Evolutionary conservation across 2,888 invertebrate genomes (phyloP), one percentile per base, ranked within the genome.

Genomic region (Mactromeris polynyma): DNA sequence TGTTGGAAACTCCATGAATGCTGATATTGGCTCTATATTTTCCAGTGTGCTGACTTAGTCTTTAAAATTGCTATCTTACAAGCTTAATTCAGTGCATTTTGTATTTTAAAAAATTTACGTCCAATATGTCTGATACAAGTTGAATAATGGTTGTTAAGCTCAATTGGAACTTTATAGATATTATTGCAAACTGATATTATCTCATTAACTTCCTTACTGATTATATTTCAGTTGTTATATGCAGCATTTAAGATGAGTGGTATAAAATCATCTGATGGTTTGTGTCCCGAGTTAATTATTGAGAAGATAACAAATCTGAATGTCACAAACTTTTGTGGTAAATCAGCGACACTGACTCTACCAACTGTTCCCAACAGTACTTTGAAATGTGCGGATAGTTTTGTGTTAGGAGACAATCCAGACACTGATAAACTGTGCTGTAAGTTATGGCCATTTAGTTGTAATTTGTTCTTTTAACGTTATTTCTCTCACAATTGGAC

Each of bases 381-480:
- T 0, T 42, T 51, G 77, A 69, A 40, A 26, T 90, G 90, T 81
- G 26, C 42, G 7, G 19, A 38, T 11, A 81, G 83, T 26, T 83
- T 77, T 51, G 88, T 85, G 3, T n/a, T 87, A 9, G 54, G 80
- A 11, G 77, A 83, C n/a, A 83, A 87, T 38, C 54, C 69, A 17
- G 80, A 86, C 33, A 58, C 85, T 42, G 84, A 40, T 80, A 88
- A 86, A 33, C 21, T 73, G 7, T 90, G 90, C 33, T 90, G 89
- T 89, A 85, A 85, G 89, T 89, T 46, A 26, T 26, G 36, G 2
- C n/a, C n/a, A n/a, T n/a, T n/a, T n/a, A n/a, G 46, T 46, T 46
- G 7, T 17, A 11, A 11, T 46, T 46, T 17, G 46, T 14, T 46
- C 17, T 7, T 42, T 42, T 4, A 42, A 42, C 42, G 42, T 11